Evolutionary conservation across 2,888 invertebrate species (phyloP), one percentile per base, ranked within the genome.

Genomic region (Drosophila mayaguana): DNA sequence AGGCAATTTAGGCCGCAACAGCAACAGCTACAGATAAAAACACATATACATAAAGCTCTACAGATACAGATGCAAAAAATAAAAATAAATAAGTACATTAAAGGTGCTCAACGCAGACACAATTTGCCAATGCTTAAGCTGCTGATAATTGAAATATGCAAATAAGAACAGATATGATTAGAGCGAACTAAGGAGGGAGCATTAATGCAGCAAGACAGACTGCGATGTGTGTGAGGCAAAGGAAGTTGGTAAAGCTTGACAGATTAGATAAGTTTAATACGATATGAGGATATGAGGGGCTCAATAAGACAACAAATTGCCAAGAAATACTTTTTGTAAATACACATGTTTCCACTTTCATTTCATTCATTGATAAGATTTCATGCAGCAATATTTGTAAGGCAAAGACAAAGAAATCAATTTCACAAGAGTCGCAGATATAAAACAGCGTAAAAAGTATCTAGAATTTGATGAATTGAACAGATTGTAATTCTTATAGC

Each of bases 101-200:
- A 60, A 65, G 54, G 56, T 60, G 66, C 12, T 40, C 28, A 42
- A 59, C 22, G 57, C 45, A 61, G 63, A 43, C 12, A 70, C 75
- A 72, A 71, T 81, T 83, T 69, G 82, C 67, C 60, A 75, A 83
- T 50, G 63, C 64, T 64, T 62, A 57, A 75, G 62, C 61, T 57
- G 7, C 64, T 53, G 80, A 82, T 85, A 81, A 63, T 54, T 42
- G 45, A 76, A 76, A 59, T 60, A 80, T 60, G 83, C 69, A 83
- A 83, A 83, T 69, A 78, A 56, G 66, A 55, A 64, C 36, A 43
- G 25, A n/a, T 50, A 50, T 36, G 18, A 6, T 18, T 14, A 7
- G 1, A 9, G 3, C 11, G 0, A 8, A 5, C 18, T 18, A 9
- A 20, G 6, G 25, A 2, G 25, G n/a, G 25, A 28, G 25, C 28